phyloP scores from a whole-genome alignment of 2,797 vertebrate genomes.

The Ciconia nigra region DNA sequence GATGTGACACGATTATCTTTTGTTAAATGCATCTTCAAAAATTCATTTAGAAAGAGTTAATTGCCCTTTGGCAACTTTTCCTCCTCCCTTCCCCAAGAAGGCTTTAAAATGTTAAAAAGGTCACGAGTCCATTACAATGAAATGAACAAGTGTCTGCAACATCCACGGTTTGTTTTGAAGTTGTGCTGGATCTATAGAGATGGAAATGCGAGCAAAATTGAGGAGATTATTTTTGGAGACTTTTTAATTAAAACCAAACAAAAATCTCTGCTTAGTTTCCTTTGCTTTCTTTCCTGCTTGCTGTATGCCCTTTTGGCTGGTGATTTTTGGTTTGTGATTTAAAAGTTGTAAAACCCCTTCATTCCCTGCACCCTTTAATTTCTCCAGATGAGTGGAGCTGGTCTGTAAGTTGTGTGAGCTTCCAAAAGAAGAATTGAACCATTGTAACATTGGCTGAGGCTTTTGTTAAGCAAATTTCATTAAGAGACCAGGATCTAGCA shows the following conservation, averaged over 20 bases:
- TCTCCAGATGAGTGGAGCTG: constrained; percentile 13
- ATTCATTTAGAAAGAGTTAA: constrained; percentile 80
- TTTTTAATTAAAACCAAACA: neutral
- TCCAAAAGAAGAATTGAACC: constrained; percentile 68
- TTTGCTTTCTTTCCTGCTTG: neutral
- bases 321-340: neutral
- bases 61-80: constrained; percentile 67
- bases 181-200: constrained; percentile 9
- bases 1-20: constrained; percentile 18
- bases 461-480: constrained; percentile 77
- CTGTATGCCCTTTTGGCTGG: neutral
- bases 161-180: constrained; percentile 65
- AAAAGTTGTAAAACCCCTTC: neutral
- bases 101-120: constrained; percentile 63
- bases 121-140: constrained; percentile 77
- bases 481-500: constrained; percentile 62
- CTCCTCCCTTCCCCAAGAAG: constrained; percentile 61
- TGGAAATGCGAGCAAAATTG: constrained; percentile 10
- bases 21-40: constrained; percentile 55
- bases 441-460: constrained; percentile 52
- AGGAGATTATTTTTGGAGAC: neutral
- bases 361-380: neutral
- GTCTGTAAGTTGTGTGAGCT: constrained; percentile 60
- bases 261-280: neutral
- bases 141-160: constrained; percentile 85